These are phyloP conservation scores for Copsychus sechellarum DNA, from an alignment of 2,113 vertebrate species.

Conservation along the genomic window DNA sequence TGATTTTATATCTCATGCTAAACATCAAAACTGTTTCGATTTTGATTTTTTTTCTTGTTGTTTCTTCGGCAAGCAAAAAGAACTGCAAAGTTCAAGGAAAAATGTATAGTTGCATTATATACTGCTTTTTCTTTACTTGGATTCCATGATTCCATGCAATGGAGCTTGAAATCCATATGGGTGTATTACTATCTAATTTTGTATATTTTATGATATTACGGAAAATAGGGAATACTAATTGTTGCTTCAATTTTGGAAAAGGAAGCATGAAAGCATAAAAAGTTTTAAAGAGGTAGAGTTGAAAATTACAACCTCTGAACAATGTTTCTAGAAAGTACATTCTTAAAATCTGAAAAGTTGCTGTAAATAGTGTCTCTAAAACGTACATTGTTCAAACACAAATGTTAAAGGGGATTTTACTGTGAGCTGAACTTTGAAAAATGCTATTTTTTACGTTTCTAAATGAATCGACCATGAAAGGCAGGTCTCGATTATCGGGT, in stretches of 20 bases:
- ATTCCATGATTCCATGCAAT: neutral
- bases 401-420: neutral
- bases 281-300: neutral
- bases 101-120: neutral
- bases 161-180: neutral
- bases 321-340: neutral
- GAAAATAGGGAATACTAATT: neutral
- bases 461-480: neutral
- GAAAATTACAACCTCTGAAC: neutral
- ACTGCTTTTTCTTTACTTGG: neutral
- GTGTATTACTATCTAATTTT: neutral
- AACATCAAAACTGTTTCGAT: neutral
- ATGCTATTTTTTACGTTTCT: neutral
- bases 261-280: neutral
- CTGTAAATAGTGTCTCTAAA: neutral
- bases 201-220: neutral
- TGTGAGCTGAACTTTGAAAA: neutral
- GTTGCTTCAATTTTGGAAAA: neutral
- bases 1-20: neutral
- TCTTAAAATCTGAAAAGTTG: neutral
- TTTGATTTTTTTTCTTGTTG: neutral
- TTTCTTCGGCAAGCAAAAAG: neutral
- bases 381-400: neutral
- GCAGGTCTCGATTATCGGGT: fast-evolving
- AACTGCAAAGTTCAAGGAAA: neutral